Conservation (phyloP, 2,797 vertebrate species). For the Prionace glauca region DNA sequence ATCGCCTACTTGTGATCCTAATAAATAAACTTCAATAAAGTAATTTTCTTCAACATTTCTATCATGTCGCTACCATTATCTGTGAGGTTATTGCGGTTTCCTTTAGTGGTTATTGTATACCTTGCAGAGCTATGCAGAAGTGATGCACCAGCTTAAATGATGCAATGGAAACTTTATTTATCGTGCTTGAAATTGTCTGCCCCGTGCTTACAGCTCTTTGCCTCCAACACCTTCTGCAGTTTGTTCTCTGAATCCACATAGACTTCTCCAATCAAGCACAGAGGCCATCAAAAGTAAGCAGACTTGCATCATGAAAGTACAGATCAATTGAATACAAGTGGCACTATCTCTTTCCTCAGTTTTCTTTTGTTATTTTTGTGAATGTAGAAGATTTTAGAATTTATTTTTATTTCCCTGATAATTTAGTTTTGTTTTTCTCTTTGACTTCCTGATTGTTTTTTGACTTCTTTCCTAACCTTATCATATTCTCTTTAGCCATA, state of each 20-base stretch:
- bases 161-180: neutral
- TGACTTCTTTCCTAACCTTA: neutral
- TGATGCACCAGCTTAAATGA: neutral
- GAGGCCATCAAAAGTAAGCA: neutral
- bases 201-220: neutral
- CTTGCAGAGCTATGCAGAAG: neutral
- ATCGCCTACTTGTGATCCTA: no score
- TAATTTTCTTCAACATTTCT: neutral
- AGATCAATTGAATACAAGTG: neutral
- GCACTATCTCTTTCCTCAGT: neutral
- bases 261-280: neutral
- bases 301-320: neutral
- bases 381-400: neutral
- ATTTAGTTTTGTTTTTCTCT: neutral
- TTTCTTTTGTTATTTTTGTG: neutral
- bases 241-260: neutral
- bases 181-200: neutral
- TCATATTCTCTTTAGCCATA: neutral
- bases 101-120: neutral
- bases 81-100: neutral
- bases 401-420: neutral
- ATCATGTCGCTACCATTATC: neutral
- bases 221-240: neutral
- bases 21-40: neutral
- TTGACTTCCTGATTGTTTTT: neutral